Evolutionary conservation across 2,113 vertebrate species (phyloP).

Genomic region (Brachirus orientalis): DNA sequence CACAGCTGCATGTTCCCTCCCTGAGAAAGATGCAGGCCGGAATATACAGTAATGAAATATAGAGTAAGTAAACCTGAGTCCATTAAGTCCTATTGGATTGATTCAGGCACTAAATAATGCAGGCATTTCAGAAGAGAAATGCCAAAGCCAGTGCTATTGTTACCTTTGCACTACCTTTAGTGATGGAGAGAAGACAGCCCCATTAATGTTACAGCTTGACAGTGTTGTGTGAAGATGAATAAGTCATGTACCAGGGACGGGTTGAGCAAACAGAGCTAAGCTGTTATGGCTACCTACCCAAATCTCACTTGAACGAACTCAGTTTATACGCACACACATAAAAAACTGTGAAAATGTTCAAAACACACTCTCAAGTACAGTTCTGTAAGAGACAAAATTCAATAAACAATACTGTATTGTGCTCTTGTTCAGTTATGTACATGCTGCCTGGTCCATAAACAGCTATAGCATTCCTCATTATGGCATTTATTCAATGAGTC

Average conservation of each 20-base stretch:
- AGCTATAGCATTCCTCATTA: constrained; percentile 22
- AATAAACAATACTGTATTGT: constrained; percentile 2
- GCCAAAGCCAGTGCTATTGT: constrained; percentile 47
- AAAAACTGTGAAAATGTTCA: too few relatives aligned
- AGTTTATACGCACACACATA: not conserved
- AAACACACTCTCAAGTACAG: not conserved
- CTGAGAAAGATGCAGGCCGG: constrained; percentile 28
- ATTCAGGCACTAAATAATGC: constrained; percentile 76
- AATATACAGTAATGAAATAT: constrained; percentile 64
- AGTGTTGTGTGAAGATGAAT: constrained; percentile 23
- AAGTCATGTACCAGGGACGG: not conserved
- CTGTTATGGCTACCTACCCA: not conserved
- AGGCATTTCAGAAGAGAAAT: constrained; percentile 68
- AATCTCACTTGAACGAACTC: not conserved
- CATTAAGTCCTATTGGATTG: constrained; percentile 72
- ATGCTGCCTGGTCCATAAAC: not conserved
- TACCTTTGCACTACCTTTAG: constrained; percentile 33
- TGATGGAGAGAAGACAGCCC: constrained; percentile 30
- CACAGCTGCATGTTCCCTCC: constrained; percentile 27
- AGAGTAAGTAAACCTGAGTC: constrained; percentile 74
- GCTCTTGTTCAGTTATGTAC: constrained; percentile 4
- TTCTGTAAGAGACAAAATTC: not conserved
- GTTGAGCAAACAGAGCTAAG: not conserved
- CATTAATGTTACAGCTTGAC: constrained; percentile 25
- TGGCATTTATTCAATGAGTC: constrained; percentile 29